Evolutionary conservation across 2,888 invertebrate genomes (phyloP), one percentile per base, ranked within the genome.

Genomic region (Atrina japonica): DNA sequence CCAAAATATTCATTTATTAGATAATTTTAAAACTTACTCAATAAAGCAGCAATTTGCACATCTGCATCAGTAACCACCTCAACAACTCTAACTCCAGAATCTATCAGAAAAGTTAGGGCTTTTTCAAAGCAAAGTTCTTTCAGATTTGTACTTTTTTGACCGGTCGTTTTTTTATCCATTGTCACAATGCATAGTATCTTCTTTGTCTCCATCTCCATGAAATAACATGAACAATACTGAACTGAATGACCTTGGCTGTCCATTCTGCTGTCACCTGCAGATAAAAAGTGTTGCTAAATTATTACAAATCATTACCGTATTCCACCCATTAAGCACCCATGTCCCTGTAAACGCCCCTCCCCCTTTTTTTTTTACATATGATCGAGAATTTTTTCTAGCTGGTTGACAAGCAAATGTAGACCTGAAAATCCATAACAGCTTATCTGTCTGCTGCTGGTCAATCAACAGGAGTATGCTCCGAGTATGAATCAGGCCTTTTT

Each of bases 211-310:
- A 65, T 30, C 47, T 76, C 73, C 73, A 76, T 73, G 18, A 70
- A 41, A 16, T 65, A 70, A 35, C 73, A 73, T 6, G 67, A 52
- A 41, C 73, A 76, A 35, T 73, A 75, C 60, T 69, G 69, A 2
- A 66, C 66, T 21, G 60, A 47, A 45, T 72, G 70, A 11, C 72
- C 72, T 27, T 72, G 75, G 23, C 59, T 60, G 56, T 75, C 72
- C 47, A 66, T 75, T 30, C 75, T 53, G 2, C 72, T 66, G 70
- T 75, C 75, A 27, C 75, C 75, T 75, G 30, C 3, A 43, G n/a
- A n/a, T n/a, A n/a, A n/a, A n/a, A n/a, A n/a, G n/a, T n/a, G n/a
- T n/a, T n/a, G n/a, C n/a, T n/a, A n/a, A n/a, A n/a, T n/a, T n/a
- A n/a, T n/a, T n/a, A n/a, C n/a, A n/a, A n/a, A n/a, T n/a, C n/a